Base-by-base conservation (phyloP, 1,140 invertebrate genomes). In the Forficula auricularia region DNA sequence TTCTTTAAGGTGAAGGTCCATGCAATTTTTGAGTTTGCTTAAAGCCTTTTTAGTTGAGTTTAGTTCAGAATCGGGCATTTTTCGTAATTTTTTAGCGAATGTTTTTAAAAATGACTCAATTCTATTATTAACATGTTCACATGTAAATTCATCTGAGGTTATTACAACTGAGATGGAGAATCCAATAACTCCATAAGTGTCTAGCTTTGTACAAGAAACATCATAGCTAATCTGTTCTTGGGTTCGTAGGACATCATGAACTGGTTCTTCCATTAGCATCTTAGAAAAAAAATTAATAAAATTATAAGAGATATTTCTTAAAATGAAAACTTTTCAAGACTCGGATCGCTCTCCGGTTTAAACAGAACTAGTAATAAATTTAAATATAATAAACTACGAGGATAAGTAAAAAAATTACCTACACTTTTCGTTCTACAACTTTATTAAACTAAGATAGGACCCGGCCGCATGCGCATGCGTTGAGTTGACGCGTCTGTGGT, bases 191-290 rank as follows among this genome's bases (percentile, higher is more conserved):
- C 79, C 79, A 48, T 68, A 77, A 1, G 77, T 82, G 43, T 79
- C 67, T 8, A 71, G 63, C 19, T 33, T 9, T 8, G 10, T 22
- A 3, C 19, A 43, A 47, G 62, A 76, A 3, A 91, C 82, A 50
- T 75, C 66, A 56, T 92, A 92, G 0, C 89, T 88, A 6, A 95
- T 63, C 57, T 94, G 88, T 59, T 95, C 86, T 58, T 86, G 77
- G 0, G 87, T 94, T 44, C 90, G 66, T 3, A 96, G 61, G 15
- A 72, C 70, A 62, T 91, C 77, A 61, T 92, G 95, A 33, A 88
- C 65, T 0, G 86, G 85, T 60, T 94, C 89, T 55, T 84, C 77
- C 62, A 84, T 79, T 33, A 82, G 59, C 66, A 79, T 69, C 71
- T 75, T 45, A 9, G n/a, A n/a, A 14, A 34, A 56, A 53, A 53